phyloP scores from a whole-genome alignment of 1,140 invertebrate genomes.

The Pomacea maculata region DNA sequence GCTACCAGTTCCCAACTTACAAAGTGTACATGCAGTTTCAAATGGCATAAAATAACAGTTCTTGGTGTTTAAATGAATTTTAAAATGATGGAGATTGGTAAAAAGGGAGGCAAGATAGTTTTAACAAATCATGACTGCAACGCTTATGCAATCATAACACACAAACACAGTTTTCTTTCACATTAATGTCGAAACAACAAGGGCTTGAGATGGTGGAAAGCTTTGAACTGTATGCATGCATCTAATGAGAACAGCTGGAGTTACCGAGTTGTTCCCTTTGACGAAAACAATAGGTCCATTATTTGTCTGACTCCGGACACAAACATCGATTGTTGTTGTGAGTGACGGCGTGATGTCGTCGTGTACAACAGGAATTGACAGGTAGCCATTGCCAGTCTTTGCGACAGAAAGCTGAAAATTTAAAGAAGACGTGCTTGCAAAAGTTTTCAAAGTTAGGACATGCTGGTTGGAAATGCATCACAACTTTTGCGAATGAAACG shows the following conservation, averaged over 20 bases:
- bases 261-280: conserved; percentile 18
- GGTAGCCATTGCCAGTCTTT: conserved; percentile 8
- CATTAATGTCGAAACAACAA: too few relatives aligned
- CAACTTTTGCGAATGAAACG: neutral
- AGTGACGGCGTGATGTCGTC: neutral
- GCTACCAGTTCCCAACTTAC: too few relatives aligned
- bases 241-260: neutral
- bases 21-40: too few relatives aligned
- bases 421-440: neutral
- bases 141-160: too few relatives aligned
- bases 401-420: neutral
- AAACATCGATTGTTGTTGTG: conserved; percentile 15
- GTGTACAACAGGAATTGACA: conserved; percentile 13
- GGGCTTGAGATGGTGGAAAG: too few relatives aligned
- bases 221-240: too few relatives aligned
- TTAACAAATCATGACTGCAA: too few relatives aligned
- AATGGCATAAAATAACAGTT: too few relatives aligned
- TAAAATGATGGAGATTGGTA: too few relatives aligned
- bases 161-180: too few relatives aligned
- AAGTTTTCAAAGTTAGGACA: neutral
- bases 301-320: neutral
- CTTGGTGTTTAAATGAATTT: too few relatives aligned
- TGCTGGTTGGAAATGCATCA: neutral
- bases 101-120: too few relatives aligned
- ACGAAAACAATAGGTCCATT: conserved; percentile 8